A percentile compares a stretch with the other conserved stretches of the same genome.
These are phyloP conservation scores for Drosophila melanocephala DNA, from an alignment of 2,888 invertebrate species.

Conservation along the genomic window DNA sequence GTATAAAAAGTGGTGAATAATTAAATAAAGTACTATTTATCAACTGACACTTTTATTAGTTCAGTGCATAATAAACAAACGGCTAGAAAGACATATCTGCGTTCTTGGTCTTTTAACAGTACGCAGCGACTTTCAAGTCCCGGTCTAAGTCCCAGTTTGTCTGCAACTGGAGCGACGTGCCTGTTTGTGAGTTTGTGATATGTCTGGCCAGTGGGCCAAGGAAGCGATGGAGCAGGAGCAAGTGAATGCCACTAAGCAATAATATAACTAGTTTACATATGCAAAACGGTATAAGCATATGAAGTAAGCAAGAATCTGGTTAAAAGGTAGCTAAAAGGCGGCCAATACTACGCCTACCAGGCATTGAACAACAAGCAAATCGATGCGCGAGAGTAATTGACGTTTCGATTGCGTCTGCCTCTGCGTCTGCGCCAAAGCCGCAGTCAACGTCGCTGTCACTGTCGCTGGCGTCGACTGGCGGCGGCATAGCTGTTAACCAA, in stretches of 20 bases:
- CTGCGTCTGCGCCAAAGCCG: conserved; percentile 21
- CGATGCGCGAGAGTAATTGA: conserved; percentile 68
- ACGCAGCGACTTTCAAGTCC: conserved; percentile 40
- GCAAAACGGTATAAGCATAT: conserved; percentile 28
- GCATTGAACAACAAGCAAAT: conserved; percentile 42
- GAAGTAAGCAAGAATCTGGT: conserved; percentile 17
- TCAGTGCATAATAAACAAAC: conserved; percentile 33
- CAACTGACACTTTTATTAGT: neutral
- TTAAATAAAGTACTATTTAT: too few relatives aligned
- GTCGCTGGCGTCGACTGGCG: conserved; percentile 26
- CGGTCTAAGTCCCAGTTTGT: conserved; percentile 37
- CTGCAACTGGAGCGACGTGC: conserved; percentile 45
- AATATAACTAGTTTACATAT: conserved; percentile 51
- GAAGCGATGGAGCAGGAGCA: conserved; percentile 31
- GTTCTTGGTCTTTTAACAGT: conserved; percentile 35
- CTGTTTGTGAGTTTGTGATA: conserved; percentile 43
- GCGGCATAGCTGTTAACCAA: conserved; percentile 77
- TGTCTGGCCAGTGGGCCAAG: conserved; percentile 1
- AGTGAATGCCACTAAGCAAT: conserved; percentile 13
- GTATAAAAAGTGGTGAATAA: neutral
- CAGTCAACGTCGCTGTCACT: conserved; percentile 43
- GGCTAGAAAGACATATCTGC: conserved; percentile 28
- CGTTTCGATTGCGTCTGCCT: conserved; percentile 45
- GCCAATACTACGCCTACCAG: conserved; percentile 50
- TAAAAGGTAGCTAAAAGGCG: conserved; percentile 37